Evolutionary conservation across 2,797 vertebrate genomes (phyloP), one percentile per base, ranked within the genome.

Genomic region (Sebastes taczanowskii): DNA sequence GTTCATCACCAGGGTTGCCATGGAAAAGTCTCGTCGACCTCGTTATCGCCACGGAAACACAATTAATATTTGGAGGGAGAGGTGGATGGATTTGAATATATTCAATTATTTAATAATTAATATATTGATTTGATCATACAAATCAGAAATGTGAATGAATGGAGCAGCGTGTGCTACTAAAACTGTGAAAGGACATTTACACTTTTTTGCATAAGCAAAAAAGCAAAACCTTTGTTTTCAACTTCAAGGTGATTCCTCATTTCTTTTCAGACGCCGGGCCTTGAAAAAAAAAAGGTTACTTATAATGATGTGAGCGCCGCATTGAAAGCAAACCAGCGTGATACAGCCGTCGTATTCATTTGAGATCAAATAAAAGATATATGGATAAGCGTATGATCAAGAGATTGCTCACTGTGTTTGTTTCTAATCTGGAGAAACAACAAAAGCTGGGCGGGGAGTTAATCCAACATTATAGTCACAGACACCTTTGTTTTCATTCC

Each of bases 341-440:
- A 42, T 18, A 4, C 16, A 46, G 59, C 35, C 58, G 42, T 83
- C 77, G 74, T 66, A 55, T 84, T 80, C 27, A 65, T 72, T 68
- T 73, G 71, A 91, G 88, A 88, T 90, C 81, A 92, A 85, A 87
- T 78, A 61, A 71, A 77, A 75, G 52, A 67, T 72, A 72, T 58
- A 82, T 86, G 73, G 62, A 75, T 22, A 77, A 58, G 34, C 29
- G 16, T 71, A 32, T 77, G 72, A 85, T 88, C 82, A 77, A 22
- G 68, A 71, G 62, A 78, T 64, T 20, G 66, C 27, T 88, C 29
- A 30, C 69, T 16, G 46, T 84, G 84, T 89, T 83, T 74, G 75
- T 84, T 84, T 60, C 32, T 62, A 74, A 83, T 85, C 72, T 72
- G 55, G 42, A 58, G 52, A 69, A 84, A 77, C 32, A 22, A 49